Conservation (phyloP, 2,113 vertebrate species). For the Sinocyclocheilus maitianheensis region DNA sequence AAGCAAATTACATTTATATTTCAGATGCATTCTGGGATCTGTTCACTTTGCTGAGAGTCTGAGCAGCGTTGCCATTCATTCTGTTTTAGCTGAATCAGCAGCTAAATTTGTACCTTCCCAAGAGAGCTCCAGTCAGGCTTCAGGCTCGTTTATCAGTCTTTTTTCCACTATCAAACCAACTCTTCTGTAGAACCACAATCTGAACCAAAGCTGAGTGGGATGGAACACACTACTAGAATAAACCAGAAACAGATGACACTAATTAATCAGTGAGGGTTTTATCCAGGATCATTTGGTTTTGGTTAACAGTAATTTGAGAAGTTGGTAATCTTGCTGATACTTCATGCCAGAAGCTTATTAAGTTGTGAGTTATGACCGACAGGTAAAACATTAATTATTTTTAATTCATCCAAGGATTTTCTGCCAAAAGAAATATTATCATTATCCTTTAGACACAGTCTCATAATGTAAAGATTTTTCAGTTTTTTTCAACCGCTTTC, state of each 20-base stretch:
- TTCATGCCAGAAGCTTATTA: conserved; percentile 33
- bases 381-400: conserved; percentile 40
- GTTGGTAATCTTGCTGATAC: conserved; percentile 30
- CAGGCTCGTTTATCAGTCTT: conserved; percentile 27
- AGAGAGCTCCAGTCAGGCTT: conserved; percentile 11
- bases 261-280: conserved; percentile 46
- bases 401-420: not conserved
- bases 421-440: conserved; percentile 27
- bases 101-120: conserved; percentile 17
- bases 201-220: conserved; percentile 12
- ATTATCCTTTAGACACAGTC: not conserved
- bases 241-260: conserved; percentile 44
- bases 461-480: conserved; percentile 20
- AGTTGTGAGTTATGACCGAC: conserved; percentile 13
- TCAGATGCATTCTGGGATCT: conserved; percentile 24
- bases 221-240: conserved; percentile 26
- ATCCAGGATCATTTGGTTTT: conserved; percentile 45
- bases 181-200: conserved; percentile 26
- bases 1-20: conserved; percentile 12
- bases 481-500: not conserved
- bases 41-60: conserved; percentile 22
- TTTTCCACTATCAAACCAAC: conserved; percentile 26
- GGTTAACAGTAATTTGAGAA: conserved; percentile 29
- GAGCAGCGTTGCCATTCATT: conserved; percentile 6
- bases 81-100: conserved; percentile 27